Percentiles rank a stretch among this genome's conserved stretches.
phyloP scores from a whole-genome alignment of 2,888 invertebrate genomes.

The Thelaira solivaga region DNA sequence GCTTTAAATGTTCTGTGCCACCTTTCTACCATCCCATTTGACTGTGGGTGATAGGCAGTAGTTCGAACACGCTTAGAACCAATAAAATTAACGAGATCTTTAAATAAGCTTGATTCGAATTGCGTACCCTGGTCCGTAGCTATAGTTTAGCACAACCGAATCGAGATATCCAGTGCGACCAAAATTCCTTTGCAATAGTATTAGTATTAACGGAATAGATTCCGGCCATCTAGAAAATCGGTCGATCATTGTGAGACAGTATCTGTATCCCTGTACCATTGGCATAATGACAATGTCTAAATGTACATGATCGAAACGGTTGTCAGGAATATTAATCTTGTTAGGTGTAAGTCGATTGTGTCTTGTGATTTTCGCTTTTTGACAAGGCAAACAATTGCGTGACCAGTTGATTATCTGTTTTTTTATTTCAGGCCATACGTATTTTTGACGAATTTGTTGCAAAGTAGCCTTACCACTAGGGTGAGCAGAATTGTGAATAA shows the following conservation, averaged over 20 bases:
- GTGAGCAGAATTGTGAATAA: conserved; percentile 11
- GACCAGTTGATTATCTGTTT: conserved; percentile 24
- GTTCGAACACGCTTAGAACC: conserved; percentile 42
- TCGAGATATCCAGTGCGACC: not conserved
- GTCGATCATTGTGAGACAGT: conserved; percentile 5
- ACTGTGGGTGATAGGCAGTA: conserved; percentile 52
- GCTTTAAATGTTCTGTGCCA: too few relatives aligned
- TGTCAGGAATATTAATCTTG: conserved; percentile 11
- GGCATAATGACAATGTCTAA: conserved; percentile 67
- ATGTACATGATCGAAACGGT: conserved; percentile 72
- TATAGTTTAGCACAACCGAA: not conserved
- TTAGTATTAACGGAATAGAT: not conserved
- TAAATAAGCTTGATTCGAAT: conserved; percentile 17
- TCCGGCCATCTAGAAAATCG: not conserved
- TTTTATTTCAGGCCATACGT: conserved; percentile 57
- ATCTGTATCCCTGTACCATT: not conserved
- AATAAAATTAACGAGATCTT: conserved; percentile 9
- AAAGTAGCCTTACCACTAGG: conserved; percentile 7
- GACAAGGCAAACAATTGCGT: conserved; percentile 20
- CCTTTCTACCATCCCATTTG: too few relatives aligned
- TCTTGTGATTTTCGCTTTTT: conserved; percentile 22
- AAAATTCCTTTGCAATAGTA: not conserved
- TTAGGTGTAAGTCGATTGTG: not conserved
- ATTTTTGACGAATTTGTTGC: conserved; percentile 35
- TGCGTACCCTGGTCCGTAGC: not conserved